These are phyloP conservation scores for Schizopygopsis pylzovi DNA, from an alignment of 2,797 vertebrate genomes.

Conservation along the genomic window DNA sequence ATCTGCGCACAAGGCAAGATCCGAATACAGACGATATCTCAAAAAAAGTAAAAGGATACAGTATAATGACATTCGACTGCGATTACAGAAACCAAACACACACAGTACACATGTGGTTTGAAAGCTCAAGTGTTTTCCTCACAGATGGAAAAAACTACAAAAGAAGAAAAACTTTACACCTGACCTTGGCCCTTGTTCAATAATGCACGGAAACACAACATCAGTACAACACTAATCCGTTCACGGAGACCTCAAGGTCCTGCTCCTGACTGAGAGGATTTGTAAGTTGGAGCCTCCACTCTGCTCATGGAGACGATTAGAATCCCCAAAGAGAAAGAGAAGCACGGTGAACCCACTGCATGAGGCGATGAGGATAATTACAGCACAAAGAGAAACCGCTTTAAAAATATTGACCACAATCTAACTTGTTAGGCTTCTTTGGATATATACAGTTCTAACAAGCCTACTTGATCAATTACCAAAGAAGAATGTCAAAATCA, in stretches of 20 bases:
- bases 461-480: no score
- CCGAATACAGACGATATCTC: background rate
- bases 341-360: background rate
- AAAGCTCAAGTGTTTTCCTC: constrained; percentile 9
- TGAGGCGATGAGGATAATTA: constrained; percentile 1
- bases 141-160: constrained; percentile 6
- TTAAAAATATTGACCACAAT: constrained; percentile 8
- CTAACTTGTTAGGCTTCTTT: background rate
- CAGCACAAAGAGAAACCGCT: background rate
- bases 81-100: constrained; percentile 4
- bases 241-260: constrained; percentile 34
- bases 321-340: constrained; percentile 21
- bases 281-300: constrained; percentile 17
- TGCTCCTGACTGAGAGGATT: constrained; percentile 43
- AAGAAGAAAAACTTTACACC: constrained; percentile 33
- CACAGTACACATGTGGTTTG: background rate
- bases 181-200: constrained; percentile 49
- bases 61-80: background rate
- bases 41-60: constrained; percentile 5
- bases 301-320: constrained; percentile 11
- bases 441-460: no score
- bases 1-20: background rate
- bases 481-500: no score
- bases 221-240: constrained; percentile 33
- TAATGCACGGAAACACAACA: constrained; percentile 44